Evolutionary conservation across 2,797 vertebrate genomes (phyloP).

Genomic region (Enteromius radiatus): DNA sequence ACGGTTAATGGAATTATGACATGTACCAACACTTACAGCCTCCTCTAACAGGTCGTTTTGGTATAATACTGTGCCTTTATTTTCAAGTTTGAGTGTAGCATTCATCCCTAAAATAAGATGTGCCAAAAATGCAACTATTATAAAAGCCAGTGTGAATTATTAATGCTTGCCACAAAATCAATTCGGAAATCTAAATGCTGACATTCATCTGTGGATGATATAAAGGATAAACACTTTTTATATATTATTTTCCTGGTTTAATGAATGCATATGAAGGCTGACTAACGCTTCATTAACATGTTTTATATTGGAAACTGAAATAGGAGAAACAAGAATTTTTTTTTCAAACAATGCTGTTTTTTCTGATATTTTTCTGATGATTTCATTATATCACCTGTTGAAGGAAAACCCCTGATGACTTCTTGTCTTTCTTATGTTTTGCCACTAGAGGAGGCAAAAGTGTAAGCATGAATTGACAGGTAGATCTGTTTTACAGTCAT

Average conservation of each 20-base stretch:
- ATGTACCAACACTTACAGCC: neutral
- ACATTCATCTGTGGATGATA: neutral
- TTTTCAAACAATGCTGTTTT: neutral
- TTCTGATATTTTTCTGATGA: neutral
- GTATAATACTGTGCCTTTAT: conserved; percentile 3
- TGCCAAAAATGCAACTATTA: conserved; percentile 36
- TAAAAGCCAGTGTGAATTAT: conserved; percentile 6
- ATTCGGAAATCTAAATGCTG: neutral
- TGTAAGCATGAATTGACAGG: neutral
- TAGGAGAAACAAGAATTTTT: neutral
- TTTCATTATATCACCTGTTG: neutral
- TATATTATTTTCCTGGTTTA: neutral
- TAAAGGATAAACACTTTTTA: neutral
- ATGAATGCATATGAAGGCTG: neutral
- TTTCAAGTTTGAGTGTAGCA: neutral
- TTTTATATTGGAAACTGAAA: neutral
- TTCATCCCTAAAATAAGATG: neutral
- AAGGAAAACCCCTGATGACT: neutral
- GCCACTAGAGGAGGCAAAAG: neutral
- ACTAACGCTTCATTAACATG: neutral
- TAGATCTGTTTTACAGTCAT: neutral
- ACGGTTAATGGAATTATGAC: neutral
- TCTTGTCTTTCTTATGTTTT: conserved; percentile 3
- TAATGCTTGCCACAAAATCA: neutral
- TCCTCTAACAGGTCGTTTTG: conserved; percentile 10